Evolutionary conservation across 2,888 invertebrate genomes (phyloP), one percentile per base, ranked within the genome.

Genomic region (Eristalis intricaria): DNA sequence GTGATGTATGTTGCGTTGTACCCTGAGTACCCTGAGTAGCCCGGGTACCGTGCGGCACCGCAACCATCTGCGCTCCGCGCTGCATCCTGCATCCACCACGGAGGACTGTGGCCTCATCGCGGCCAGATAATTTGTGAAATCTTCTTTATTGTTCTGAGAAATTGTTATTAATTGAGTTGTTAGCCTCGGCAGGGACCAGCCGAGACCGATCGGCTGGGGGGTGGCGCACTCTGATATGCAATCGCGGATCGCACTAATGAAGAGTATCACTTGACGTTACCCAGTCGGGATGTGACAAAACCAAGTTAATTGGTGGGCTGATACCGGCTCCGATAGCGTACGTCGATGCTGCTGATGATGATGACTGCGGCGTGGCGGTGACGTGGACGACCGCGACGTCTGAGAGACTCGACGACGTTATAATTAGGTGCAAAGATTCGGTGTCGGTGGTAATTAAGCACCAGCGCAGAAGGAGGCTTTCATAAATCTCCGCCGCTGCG

Each of bases 161-260:
- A 92, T 92, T 91, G 91, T 92, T 92, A 92, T 92, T 92, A 92
- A 92, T 92, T 92, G 91, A 92, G 92, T 91, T 92, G 91, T 91
- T 87, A 87, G 84, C 83, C 50, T 71, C 50, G 50, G 66, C 71
- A 43, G 68, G 63, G 32, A 26, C 58, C 69, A 19, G 65, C 75
- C 13, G 32, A 15, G 22, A 35, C 40, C 65, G 32, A 7, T 32
- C 5, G 7, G 32, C 32, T 4, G 50, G 26, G 50, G 71, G 22
- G 40, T 68, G 35, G 43, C 32, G 23, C 40, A 76, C 68, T 64
- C 70, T 50, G 86, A 86, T 86, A 87, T 87, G 79, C 87, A 87
- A 87, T 84, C 83, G 84, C 76, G 75, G 68, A 64, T 70, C 68
- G 70, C 84, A 84, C 87, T 87, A 87, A 87, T 87, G 87, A 87